Percentiles rank a stretch among this genome's conserved stretches.
These are phyloP conservation scores for Alosa sapidissima DNA, from an alignment of 2,797 vertebrate species.

Conservation along the genomic window DNA sequence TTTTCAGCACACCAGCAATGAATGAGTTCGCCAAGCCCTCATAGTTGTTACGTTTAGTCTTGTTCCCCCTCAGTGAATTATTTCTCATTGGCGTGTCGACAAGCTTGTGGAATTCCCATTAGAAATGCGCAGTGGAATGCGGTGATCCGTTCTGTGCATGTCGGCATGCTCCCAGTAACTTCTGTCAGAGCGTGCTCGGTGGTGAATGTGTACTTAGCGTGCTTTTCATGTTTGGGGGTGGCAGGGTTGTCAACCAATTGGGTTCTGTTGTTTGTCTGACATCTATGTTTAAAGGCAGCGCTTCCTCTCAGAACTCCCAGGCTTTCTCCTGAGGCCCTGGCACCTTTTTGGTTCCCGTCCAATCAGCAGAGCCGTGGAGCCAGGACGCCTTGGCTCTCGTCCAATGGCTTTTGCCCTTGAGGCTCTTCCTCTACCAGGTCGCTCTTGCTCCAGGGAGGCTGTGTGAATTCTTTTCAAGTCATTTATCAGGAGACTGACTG, in stretches of 20 bases:
- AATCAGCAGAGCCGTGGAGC: background rate
- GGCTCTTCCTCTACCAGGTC: background rate
- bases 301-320: background rate
- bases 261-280: background rate
- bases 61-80: background rate
- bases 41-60: conserved; percentile 17
- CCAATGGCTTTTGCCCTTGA: background rate
- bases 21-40: conserved; percentile 21
- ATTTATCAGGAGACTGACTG: conserved; percentile 19
- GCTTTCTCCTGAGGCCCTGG: background rate
- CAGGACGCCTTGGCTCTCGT: background rate
- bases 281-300: background rate
- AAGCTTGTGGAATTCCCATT: conserved; percentile 1
- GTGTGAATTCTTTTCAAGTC: background rate
- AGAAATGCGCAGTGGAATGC: background rate
- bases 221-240: conserved; percentile 4
- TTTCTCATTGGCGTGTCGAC: background rate
- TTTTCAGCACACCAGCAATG: background rate
- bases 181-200: conserved; percentile 3
- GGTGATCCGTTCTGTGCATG: background rate
- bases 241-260: background rate
- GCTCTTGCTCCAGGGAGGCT: background rate
- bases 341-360: conserved; percentile 1
- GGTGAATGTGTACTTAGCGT: background rate
- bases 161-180: background rate